Evolutionary conservation across 2,888 invertebrate species (phyloP), one percentile per base, ranked within the genome.

Genomic region (Amorpha juglandis): DNA sequence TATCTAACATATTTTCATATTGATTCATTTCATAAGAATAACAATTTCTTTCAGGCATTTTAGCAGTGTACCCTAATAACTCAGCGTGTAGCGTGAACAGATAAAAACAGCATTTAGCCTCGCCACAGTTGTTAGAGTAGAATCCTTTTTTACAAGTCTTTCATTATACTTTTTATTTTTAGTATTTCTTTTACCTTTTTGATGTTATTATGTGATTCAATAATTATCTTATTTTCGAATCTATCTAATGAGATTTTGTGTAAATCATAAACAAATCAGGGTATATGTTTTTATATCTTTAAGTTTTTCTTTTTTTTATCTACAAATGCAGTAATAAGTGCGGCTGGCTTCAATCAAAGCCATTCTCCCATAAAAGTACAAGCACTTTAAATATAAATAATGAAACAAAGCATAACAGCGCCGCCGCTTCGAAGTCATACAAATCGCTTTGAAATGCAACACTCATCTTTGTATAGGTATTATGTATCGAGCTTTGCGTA

Each of bases 391-490:
- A 50, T 8, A 9, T 42, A 19, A 58, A 58, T 58, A 58, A 58
- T 42, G 12, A 52, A 27, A 33, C 12, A 19, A 19, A 42, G 19
- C 42, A 12, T 58, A 16, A 38, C 42, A 38, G 12, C 16, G 12
- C 12, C 19, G 19, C 4, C 58, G 6, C 1, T 58, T 12, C 27
- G 12, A 16, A 19, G 16, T 12, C 58, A 58, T 19, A 42, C 42
- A 42, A 42, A 58, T 21, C n/a, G 35, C 11, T 19, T 42, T 58
- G 58, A 38, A 58, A 58, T 58, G 58, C 58, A 42, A 58, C 19
- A 19, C 19, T 38, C 38, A 58, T 58, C 19, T 58, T 58, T 58
- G 58, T 42, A n/a, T 35, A 42, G 42, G 42, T 19, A 1, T 16
- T 35, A 42, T 58, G 42, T 19, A 1, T 16, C 35, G 38, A 6